Evolutionary conservation across 2,113 vertebrate genomes (phyloP).

Genomic region (Carassius gibelio): DNA sequence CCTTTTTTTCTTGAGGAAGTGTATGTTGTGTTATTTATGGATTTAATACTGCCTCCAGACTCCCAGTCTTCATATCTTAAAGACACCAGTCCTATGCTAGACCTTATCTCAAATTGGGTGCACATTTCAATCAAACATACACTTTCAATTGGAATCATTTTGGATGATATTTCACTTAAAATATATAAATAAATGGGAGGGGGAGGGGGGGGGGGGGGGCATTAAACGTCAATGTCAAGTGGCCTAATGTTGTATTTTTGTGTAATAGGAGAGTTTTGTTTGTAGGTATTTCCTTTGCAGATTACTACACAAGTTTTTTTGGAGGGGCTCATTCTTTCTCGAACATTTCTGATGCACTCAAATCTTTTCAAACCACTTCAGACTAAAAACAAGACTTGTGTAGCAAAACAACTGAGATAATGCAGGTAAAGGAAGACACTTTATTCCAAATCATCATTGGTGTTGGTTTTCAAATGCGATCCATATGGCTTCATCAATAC

Average conservation of each 20-base stretch:
- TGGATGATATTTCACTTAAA: slow-evolving; percentile 40
- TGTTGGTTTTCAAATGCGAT: neutral
- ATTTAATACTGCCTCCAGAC: slow-evolving; percentile 33
- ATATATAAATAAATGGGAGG: slow-evolving; percentile 25
- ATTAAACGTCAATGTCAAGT: slow-evolving; percentile 35
- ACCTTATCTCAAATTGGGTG: slow-evolving; percentile 44
- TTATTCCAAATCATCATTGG: neutral
- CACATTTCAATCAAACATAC: slow-evolving; percentile 44
- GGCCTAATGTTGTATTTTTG: neutral
- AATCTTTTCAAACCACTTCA: slow-evolving; percentile 3
- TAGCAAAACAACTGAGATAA: neutral
- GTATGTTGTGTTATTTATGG: slow-evolving; percentile 58
- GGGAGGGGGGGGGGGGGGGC: neutral
- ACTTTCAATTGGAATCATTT: slow-evolving; percentile 23
- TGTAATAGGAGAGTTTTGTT: neutral
- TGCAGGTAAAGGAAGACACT: neutral
- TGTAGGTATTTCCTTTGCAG: slow-evolving; percentile 14
- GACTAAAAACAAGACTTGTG: neutral
- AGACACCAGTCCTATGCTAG: slow-evolving; percentile 35
- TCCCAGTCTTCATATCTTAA: slow-evolving; percentile 39
- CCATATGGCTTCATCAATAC: neutral
- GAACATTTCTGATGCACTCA: neutral
- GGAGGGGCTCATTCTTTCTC: slow-evolving; percentile 2
- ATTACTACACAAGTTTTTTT: slow-evolving; percentile 14
- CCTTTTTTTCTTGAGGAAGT: slow-evolving; percentile 64